Percentiles rank a stretch among this genome's conserved stretches.
Evolutionary conservation across 2,888 invertebrate genomes (phyloP).

Genomic region (Zygaena filipendulae): DNA sequence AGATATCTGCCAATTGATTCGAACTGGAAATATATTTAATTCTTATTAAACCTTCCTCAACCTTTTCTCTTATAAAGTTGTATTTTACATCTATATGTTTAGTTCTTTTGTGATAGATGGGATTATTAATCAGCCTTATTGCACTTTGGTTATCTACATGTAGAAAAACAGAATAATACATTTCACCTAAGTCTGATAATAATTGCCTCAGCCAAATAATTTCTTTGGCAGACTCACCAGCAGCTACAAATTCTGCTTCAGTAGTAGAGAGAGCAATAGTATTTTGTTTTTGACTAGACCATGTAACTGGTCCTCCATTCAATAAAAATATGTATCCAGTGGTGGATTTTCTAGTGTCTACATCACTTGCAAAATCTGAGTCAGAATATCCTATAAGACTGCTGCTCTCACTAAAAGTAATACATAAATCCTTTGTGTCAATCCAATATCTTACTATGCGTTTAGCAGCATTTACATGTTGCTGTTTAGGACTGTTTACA

Average conservation of each 20-base stretch:
- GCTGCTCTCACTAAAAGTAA: slow-evolving; percentile 14
- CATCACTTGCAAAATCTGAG: slow-evolving; percentile 21
- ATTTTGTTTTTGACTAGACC: slow-evolving; percentile 18
- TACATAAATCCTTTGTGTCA: slow-evolving; percentile 18
- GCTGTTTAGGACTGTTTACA: slow-evolving; percentile 15
- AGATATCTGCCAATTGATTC: slow-evolving; percentile 9
- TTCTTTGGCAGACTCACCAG: slow-evolving; percentile 16
- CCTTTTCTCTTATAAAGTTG: slow-evolving; percentile 19
- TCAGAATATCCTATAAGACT: slow-evolving; percentile 20
- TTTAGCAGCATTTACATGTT: slow-evolving; percentile 19
- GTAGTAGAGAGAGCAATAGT: slow-evolving; percentile 17
- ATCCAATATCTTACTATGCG: slow-evolving; percentile 18
- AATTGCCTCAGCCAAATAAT: slow-evolving; percentile 15
- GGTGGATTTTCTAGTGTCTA: slow-evolving; percentile 20
- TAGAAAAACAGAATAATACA: slow-evolving; percentile 1
- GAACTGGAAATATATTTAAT: slow-evolving; percentile 16
- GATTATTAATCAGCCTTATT: slow-evolving; percentile 19
- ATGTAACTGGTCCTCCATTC: slow-evolving; percentile 21
- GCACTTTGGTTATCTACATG: slow-evolving; percentile 19
- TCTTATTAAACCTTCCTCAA: slow-evolving; percentile 7
- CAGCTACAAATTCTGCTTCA: slow-evolving; percentile 17
- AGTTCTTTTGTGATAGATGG: slow-evolving; percentile 18
- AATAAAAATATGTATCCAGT: slow-evolving; percentile 20
- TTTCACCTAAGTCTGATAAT: slow-evolving; percentile 11
- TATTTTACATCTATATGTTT: slow-evolving; percentile 20